phyloP scores from a whole-genome alignment of 2,113 vertebrate species.

The Salvelinus fontinalis region DNA sequence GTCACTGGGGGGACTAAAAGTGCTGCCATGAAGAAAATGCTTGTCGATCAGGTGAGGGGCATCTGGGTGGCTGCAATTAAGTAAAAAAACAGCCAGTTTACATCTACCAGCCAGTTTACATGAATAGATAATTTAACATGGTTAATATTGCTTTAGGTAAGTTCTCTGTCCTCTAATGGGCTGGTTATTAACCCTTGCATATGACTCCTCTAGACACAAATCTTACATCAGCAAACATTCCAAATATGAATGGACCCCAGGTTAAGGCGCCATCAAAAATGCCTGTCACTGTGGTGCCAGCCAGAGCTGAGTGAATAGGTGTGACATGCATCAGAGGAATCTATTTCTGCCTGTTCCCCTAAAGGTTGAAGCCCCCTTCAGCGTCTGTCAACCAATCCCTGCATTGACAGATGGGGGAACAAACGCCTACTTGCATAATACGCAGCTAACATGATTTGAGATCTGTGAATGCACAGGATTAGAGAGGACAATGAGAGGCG shows the following conservation, averaged over 20 bases:
- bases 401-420: constrained; percentile 19
- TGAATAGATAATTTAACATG: no score
- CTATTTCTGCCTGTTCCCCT: constrained; percentile 10
- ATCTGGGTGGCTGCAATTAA: neutral
- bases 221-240: neutral
- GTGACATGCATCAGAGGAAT: neutral
- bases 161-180: neutral
- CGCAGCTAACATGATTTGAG: constrained; percentile 19
- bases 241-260: constrained; percentile 3
- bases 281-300: neutral
- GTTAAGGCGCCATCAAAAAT: constrained; percentile 13
- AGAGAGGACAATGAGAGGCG: constrained; percentile 1
- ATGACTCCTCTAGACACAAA: neutral
- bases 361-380: constrained; percentile 1
- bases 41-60: constrained; percentile 87
- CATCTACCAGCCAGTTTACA: no score
- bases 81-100: no score
- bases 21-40: constrained; percentile 91
- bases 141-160: no score
- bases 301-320: neutral
- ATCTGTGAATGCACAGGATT: constrained; percentile 24
- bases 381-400: constrained; percentile 34
- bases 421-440: constrained; percentile 28
- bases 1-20: constrained; percentile 78
- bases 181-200: neutral